Evolutionary conservation across 2,888 invertebrate species (phyloP).

Genomic region (Punctoribates punctum): DNA sequence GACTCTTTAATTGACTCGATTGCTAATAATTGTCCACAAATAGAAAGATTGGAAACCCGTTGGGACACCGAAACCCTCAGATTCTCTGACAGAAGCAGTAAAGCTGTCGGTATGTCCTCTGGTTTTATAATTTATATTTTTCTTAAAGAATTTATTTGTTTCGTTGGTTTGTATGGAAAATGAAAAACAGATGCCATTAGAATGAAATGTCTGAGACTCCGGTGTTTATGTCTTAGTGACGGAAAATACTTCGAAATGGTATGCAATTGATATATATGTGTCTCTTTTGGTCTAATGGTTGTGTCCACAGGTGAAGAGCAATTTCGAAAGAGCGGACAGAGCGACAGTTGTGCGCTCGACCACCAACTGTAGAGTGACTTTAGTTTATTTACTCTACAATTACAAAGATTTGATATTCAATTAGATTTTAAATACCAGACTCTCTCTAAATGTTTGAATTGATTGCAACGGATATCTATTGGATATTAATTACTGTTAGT

Average conservation of each 20-base stretch:
- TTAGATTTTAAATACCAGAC: constrained; percentile 11
- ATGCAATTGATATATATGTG: neutral
- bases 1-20: constrained; percentile 98
- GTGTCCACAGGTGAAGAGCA: constrained; percentile 69
- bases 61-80: constrained; percentile 99
- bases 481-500: constrained; percentile 14
- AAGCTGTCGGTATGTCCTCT: constrained; percentile 55
- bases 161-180: constrained; percentile 57
- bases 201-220: constrained; percentile 86
- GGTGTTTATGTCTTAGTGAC: constrained; percentile 90
- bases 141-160: neutral
- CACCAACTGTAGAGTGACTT: constrained; percentile 90
- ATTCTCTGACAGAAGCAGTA: constrained; percentile 98
- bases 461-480: constrained; percentile 15
- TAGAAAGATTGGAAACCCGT: constrained; percentile 87
- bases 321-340: constrained; percentile 97
- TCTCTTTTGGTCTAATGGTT: neutral
- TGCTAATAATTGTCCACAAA: constrained; percentile 79
- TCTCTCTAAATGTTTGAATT: neutral
- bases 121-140: neutral
- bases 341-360: constrained; percentile 93
- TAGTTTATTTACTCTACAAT: constrained; percentile 84
- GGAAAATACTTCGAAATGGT: constrained; percentile 97
- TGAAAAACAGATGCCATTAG: constrained; percentile 73
- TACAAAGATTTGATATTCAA: constrained; percentile 74